Evolutionary conservation across 2,797 vertebrate genomes (phyloP).

Genomic region (Antrozous pallidus): DNA sequence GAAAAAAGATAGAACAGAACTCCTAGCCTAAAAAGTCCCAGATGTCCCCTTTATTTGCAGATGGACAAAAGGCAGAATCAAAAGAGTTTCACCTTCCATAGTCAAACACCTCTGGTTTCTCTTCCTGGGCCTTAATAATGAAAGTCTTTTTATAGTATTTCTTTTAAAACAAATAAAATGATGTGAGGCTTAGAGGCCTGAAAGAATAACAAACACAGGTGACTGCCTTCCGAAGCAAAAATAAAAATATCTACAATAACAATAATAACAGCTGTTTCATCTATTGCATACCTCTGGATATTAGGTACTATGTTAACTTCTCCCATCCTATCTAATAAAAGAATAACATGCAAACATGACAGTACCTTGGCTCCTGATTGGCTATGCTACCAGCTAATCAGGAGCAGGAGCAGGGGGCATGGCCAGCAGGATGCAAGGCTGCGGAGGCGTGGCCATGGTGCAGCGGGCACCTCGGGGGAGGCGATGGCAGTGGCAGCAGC

Average conservation of each 20-base stretch:
- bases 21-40: background rate
- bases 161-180: conserved; percentile 1
- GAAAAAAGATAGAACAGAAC: background rate
- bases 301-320: background rate
- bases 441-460: too few relatives aligned
- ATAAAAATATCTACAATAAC: background rate
- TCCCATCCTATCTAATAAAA: too few relatives aligned
- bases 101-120: background rate
- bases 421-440: too few relatives aligned
- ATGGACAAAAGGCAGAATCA: background rate
- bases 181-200: background rate
- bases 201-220: background rate
- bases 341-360: too few relatives aligned
- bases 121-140: background rate
- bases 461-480: too few relatives aligned
- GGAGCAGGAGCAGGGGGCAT: too few relatives aligned
- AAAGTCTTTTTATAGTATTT: background rate
- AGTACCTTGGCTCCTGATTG: too few relatives aligned
- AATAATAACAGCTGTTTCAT: background rate
- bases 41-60: background rate
- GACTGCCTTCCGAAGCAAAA: background rate
- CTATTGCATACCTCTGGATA: background rate
- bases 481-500: too few relatives aligned
- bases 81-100: background rate
- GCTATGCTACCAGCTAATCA: too few relatives aligned